Evolutionary conservation across 2,888 invertebrate species (phyloP), one percentile per base, ranked within the genome.

Genomic region (Ophion ventricosus): DNA sequence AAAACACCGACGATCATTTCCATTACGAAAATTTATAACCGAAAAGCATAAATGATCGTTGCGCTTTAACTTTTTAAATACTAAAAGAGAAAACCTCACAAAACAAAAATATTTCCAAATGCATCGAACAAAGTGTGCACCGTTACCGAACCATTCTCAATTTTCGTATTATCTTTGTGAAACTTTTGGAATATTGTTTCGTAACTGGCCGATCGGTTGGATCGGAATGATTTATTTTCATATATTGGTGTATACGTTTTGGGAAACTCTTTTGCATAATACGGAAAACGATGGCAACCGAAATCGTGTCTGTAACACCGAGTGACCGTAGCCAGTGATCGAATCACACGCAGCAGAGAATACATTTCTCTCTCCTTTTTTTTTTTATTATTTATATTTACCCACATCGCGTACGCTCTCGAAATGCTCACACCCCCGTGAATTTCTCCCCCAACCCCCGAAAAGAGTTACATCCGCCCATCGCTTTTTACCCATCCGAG

Each of bases 381-480:
- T 0, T 49, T 49, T 3, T 49, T 49, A 49, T 49, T 63, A 61
- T 63, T 35, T 64, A 64, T 72, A 64, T 49, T 49, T 61, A 56
- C 11, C 59, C 69, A 76, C 63, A 49, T 56, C 54, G 43, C 40
- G 11, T 26, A 57, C 25, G 23, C 43, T 73, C 40, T 29, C 20
- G 49, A 63, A 80, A 76, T 20, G 67, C 73, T 63, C 67, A 67
- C 63, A 67, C 61, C 69, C 67, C 49, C 76, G 80, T 76, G 82
- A 82, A 80, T 85, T 64, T 81, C 75, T 35, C 57, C 11, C 76
- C 63, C 29, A 35, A 26, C 25, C 49, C 63, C 54, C 76, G 25
- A 43, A 80, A 80, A 78, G 79, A 61, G 80, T 80, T 82, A 82
- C 66, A 77, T 77, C 80, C 85, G 82, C 49, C 73, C 63, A 49